Evolutionary conservation across 2,797 vertebrate species (phyloP), one percentile per base, ranked within the genome.

Genomic region (Orestias chungarensis): DNA sequence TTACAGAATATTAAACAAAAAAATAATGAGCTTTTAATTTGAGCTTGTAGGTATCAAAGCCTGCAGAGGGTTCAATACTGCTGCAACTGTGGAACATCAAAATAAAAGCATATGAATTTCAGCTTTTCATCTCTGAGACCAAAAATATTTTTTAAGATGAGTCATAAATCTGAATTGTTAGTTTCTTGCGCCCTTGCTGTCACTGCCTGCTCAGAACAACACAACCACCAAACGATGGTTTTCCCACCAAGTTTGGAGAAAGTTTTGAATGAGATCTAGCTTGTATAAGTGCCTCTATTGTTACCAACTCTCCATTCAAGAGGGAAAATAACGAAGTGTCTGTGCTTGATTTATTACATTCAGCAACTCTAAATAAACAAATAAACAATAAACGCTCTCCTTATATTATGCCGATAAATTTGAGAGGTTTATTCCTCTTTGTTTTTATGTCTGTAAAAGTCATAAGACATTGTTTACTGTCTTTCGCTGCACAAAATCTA

Each of bases 121-220:
- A 70, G 50, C 65, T 76, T 73, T 72, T 78, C 43, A 55, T 65
- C 55, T 70, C 15, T 54, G 50, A 65, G 68, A 72, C 80, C 38
- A 42, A 62, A 62, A 38, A 62, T 17, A 76, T 59, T 73, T 49
- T 76, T 66, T 23, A 35, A 69, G 78, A 78, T 72, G 69, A 81
- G 50, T 82, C 85, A 80, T 70, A 44, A 46, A 50, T 78, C 38
- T 55, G 67, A 74, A 84, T 70, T 76, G 66, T 71, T 70, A 52
- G 75, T 70, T 50, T 55, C 68, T 23, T 1, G 12, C 35, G 27
- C 29, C 23, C 46, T 23, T 80, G 25, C 62, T 77, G 49, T 81
- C 66, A 59, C 35, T 25, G 2, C 17, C 18, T 5, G 67, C 64
- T 75, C 38, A 86, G 43, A 80, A 73, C 73, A 66, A 78, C 27